Conservation (phyloP, 2,888 invertebrate genomes). For the Rhimphoctona megacephalus region DNA sequence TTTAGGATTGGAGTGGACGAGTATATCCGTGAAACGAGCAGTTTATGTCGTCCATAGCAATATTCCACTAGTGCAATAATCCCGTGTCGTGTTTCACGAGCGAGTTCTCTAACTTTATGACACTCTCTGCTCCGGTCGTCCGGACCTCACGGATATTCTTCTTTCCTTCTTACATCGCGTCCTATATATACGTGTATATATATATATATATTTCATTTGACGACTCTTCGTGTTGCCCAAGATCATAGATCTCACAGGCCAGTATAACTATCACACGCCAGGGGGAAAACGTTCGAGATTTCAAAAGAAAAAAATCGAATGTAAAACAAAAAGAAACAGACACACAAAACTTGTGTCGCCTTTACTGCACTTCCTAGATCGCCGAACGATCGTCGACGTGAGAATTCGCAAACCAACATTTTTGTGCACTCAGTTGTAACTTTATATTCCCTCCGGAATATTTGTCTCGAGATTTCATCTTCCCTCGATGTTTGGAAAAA, state of each 20-base stretch:
- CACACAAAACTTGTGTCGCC: conserved; percentile 25
- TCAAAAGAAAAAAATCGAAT: conserved; percentile 20
- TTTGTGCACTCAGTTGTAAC: background rate
- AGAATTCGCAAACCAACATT: conserved; percentile 22
- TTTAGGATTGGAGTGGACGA: conserved; percentile 49
- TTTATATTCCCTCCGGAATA: background rate
- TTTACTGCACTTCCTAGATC: conserved; percentile 64
- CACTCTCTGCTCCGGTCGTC: conserved; percentile 50
- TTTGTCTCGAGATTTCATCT: background rate
- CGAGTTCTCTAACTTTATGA: conserved; percentile 66
- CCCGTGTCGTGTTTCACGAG: conserved; percentile 67
- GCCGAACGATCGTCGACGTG: conserved; percentile 19
- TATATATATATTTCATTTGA: conserved; percentile 47
- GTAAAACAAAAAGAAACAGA: background rate
- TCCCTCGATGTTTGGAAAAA: background rate
- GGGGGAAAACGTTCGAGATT: conserved; percentile 49
- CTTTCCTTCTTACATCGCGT: conserved; percentile 42
- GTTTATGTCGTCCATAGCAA: conserved; percentile 63
- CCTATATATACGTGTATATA: conserved; percentile 22
- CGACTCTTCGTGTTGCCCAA: conserved; percentile 60
- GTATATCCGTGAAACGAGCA: conserved; percentile 62
- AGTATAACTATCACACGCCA: conserved; percentile 54
- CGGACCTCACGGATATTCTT: conserved; percentile 59
- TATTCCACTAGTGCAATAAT: conserved; percentile 64
- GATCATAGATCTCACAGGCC: conserved; percentile 59